Base-by-base conservation (phyloP, 1,140 invertebrate genomes). In the Gonatopus flavifemur region DNA sequence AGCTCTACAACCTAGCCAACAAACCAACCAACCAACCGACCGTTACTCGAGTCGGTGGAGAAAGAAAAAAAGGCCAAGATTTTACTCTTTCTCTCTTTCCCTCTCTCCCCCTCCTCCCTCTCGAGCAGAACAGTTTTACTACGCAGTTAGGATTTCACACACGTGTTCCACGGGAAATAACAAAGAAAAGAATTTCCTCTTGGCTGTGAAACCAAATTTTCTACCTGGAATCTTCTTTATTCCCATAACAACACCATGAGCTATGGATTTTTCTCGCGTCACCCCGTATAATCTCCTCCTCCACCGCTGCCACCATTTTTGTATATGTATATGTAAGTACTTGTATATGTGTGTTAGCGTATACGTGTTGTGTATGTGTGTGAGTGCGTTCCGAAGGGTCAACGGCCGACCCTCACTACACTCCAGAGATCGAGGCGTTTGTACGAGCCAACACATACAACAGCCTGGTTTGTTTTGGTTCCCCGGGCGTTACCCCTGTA, bases 331-430 rank as follows among this genome's bases (percentile, higher is more conserved):
- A n/a, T n/a, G n/a, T n/a, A n/a, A n/a, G 38, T 52, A 52, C 52
- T 49, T 40, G 41, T 42, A 39, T 41, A 50, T 49, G 52, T 57
- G 63, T 48, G 47, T 25, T 45, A 19, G 36, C 53, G 68, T 57
- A 48, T 56, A 41, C 43, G 50, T 67, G 66, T 62, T 49, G 58
- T 57, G 62, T 66, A 59, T 45, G 66, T 67, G 69, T 69, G 62
- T 66, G 59, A 46, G 66, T 67, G 69, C 68, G 62, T 72, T 67
- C 39, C 28, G 64, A 69, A 74, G 72, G 75, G 72, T 76, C 75
- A 76, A 77, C 72, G 75, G 59, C 75, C 75, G 75, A 76, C 75
- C 75, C 75, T 76, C 72, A 74, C 74, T 69, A 75, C 64, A 67
- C 66, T 60, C 61, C 61, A 72, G 59, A 61, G 63, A 66, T 67